A percentile compares a stretch with the other conserved stretches of the same genome.
Evolutionary conservation across 2,888 invertebrate species (phyloP).

Genomic region (Lordiphosa andalusiaca): DNA sequence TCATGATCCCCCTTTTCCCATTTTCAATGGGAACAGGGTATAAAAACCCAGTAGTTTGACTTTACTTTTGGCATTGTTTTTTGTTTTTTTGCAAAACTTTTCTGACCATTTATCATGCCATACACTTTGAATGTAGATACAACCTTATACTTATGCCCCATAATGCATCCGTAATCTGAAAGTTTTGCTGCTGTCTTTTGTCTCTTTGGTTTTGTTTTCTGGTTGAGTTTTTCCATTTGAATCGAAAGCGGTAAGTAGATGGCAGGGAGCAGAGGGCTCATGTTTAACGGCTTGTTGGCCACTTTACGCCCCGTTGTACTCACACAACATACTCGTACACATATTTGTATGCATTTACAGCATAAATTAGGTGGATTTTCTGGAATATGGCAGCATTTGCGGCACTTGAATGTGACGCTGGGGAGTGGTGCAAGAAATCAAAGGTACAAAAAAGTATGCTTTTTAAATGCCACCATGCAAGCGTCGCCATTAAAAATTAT

Average conservation of each 20-base stretch:
- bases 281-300: conserved; percentile 72
- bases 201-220: too few species aligned
- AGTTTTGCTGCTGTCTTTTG: neutral
- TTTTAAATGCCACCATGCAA: neutral
- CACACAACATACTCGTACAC: neutral
- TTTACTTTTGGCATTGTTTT: too few species aligned
- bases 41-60: too few species aligned
- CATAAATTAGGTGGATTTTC: conserved; percentile 2
- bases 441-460: conserved; percentile 26
- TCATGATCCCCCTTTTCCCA: too few species aligned
- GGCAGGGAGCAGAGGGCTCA: conserved; percentile 20
- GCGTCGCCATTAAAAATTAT: conserved; percentile 1
- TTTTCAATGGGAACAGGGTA: too few species aligned
- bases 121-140: conserved; percentile 1
- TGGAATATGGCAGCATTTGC: conserved; percentile 1
- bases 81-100: too few species aligned
- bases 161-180: neutral
- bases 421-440: conserved; percentile 34
- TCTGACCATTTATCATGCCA: neutral
- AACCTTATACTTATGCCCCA: too few species aligned
- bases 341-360: neutral
- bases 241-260: neutral
- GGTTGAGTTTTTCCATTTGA: too few species aligned
- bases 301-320: conserved; percentile 62
- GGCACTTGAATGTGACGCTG: too few species aligned